These are phyloP conservation scores for Spilarctia lutea DNA, from an alignment of 2,888 invertebrate species.

Conservation along the genomic window DNA sequence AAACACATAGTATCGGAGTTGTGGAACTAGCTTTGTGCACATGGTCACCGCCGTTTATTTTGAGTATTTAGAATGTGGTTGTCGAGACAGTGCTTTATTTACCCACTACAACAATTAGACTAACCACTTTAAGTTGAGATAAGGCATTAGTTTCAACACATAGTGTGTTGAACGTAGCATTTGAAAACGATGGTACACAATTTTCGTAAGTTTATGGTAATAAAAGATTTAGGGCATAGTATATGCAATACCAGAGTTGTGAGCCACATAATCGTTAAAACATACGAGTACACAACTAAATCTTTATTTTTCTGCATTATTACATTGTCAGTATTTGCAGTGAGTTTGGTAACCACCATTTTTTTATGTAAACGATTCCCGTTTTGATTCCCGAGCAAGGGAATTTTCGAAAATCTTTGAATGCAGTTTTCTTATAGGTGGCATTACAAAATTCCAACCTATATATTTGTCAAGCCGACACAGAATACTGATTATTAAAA, in stretches of 20 bases:
- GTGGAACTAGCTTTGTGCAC: conserved; percentile 2
- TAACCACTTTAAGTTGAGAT: not conserved
- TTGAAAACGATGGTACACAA: not conserved
- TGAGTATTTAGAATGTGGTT: conserved; percentile 11
- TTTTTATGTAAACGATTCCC: no score
- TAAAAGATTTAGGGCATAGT: no score
- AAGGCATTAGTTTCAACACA: not conserved
- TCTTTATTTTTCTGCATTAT: no score
- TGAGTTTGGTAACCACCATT: not conserved
- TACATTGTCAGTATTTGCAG: no score
- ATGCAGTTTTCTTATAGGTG: no score
- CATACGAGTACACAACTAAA: no score
- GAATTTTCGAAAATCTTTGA: no score
- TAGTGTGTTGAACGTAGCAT: not conserved
- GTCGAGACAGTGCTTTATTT: conserved; percentile 10
- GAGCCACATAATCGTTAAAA: no score
- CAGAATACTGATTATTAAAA: not conserved
- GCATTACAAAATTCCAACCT: no score
- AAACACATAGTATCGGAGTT: conserved; percentile 4
- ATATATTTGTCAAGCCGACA: not conserved
- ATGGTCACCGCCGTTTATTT: conserved; percentile 12
- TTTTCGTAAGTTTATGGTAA: no score
- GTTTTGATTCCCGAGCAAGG: no score
- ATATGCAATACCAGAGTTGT: no score
- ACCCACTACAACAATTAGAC: not conserved